A percentile compares a stretch with the other conserved stretches of the same genome.
Evolutionary conservation across 2,797 vertebrate genomes (phyloP).

Genomic region (Schizothorax lantsangensis): DNA sequence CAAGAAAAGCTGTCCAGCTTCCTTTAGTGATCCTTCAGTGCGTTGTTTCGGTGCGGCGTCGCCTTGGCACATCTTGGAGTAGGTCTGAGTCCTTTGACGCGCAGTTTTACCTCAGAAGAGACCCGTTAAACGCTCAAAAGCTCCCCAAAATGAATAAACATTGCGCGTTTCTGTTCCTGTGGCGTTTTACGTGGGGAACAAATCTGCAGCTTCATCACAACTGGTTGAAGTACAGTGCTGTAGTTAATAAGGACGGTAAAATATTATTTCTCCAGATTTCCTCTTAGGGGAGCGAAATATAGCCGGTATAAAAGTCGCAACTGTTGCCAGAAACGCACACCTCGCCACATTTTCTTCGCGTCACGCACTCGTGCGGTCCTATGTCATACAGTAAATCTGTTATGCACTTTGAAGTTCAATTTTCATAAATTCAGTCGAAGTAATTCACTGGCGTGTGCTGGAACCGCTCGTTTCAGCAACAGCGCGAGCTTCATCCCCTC

Average conservation of each 20-base stretch:
- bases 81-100: not conserved
- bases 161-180: not conserved
- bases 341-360: slow-evolving; percentile 11
- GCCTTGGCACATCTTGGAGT: slow-evolving; percentile 77
- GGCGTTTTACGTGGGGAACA: not conserved
- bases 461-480: not conserved
- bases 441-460: not conserved
- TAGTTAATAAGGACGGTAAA: not conserved
- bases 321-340: slow-evolving; percentile 22
- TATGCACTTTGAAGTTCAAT: slow-evolving; percentile 6
- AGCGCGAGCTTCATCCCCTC: not conserved
- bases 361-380: not conserved
- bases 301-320: slow-evolving; percentile 9
- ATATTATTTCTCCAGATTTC: not conserved
- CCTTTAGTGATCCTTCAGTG: slow-evolving; percentile 71
- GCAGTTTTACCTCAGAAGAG: slow-evolving; percentile 13
- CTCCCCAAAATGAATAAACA: not conserved
- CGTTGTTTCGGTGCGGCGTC: slow-evolving; percentile 69
- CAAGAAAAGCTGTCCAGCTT: slow-evolving; percentile 79
- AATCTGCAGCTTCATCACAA: not conserved
- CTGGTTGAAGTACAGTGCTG: not conserved
- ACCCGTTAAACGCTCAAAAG: not conserved
- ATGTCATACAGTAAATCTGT: not conserved
- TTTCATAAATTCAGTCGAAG: not conserved
- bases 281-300: not conserved